These are phyloP conservation scores for Catocala nupta DNA, from an alignment of 2,888 invertebrate genomes.

Conservation along the genomic window DNA sequence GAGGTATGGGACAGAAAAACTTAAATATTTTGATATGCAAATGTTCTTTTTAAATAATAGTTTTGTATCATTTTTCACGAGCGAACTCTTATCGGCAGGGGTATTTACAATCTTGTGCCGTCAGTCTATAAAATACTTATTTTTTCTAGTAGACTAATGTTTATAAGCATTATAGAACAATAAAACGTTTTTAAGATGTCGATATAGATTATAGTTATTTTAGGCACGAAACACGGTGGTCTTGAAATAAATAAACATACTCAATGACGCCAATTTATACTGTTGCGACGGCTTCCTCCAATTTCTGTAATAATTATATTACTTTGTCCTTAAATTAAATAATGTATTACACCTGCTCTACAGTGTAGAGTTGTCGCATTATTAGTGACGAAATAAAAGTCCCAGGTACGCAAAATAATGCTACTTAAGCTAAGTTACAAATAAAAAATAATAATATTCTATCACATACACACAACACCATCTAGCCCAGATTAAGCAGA, in stretches of 20 bases:
- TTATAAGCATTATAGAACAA: not conserved
- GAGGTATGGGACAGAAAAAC: constrained; percentile 45
- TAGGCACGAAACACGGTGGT: constrained; percentile 2
- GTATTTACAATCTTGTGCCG: not conserved
- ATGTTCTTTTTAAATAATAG: constrained; percentile 45
- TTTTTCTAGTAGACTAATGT: not conserved
- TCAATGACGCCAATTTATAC: not conserved
- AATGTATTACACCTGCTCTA: too few relatives aligned
- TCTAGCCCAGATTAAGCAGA: too few relatives aligned
- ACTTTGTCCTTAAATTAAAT: too few relatives aligned
- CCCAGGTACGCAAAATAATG: too few relatives aligned
- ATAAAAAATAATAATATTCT: too few relatives aligned
- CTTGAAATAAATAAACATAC: constrained; percentile 3
- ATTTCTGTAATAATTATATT: constrained; percentile 1
- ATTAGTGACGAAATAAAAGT: too few relatives aligned
- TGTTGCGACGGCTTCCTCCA: not conserved
- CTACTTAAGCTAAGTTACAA: too few relatives aligned
- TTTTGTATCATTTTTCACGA: constrained; percentile 43
- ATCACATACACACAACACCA: too few relatives aligned
- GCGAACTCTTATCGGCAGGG: constrained; percentile 8
- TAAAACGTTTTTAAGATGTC: not conserved
- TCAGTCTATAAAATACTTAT: constrained; percentile 3
- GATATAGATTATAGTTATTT: constrained; percentile 8
- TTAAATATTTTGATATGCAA: constrained; percentile 64
- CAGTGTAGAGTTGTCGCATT: too few relatives aligned